A percentile compares a stretch with the other conserved stretches of the same genome.
Evolutionary conservation across 1,140 invertebrate genomes (phyloP).

Genomic region (Sarcophaga peregrina): DNA sequence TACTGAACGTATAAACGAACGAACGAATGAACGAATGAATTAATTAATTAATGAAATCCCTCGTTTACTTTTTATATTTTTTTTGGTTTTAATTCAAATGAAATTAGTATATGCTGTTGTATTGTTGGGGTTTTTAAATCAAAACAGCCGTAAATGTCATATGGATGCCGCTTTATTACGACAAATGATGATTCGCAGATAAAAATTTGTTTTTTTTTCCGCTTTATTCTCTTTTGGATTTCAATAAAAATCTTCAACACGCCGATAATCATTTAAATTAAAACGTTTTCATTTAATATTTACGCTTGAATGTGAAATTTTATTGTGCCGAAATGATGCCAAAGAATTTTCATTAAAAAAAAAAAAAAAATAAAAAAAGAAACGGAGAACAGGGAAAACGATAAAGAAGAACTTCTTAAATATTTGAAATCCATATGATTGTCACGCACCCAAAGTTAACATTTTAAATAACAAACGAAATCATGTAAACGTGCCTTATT

Average conservation of each 20-base stretch:
- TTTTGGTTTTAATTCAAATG: not conserved
- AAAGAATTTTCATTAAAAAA: slow-evolving; percentile 18
- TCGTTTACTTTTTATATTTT: too few species aligned
- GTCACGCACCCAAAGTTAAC: slow-evolving; percentile 9
- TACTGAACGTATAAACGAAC: too few species aligned
- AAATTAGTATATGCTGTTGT: not conserved
- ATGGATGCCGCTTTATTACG: too few species aligned
- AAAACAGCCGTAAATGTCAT: too few species aligned
- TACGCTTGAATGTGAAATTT: not conserved
- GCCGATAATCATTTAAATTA: too few species aligned
- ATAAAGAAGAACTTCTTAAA: too few species aligned
- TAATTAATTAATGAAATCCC: not conserved
- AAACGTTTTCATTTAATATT: not conserved
- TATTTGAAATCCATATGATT: not conserved
- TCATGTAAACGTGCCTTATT: not conserved
- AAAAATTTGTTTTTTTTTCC: too few species aligned
- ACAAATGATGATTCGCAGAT: too few species aligned
- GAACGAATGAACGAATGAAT: not conserved
- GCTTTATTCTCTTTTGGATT: too few species aligned
- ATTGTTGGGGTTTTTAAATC: too few species aligned
- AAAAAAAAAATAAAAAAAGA: not conserved
- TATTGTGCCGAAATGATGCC: not conserved
- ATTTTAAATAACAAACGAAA: not conserved
- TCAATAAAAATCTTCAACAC: too few species aligned
- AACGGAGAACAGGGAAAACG: too few species aligned